Evolutionary conservation across 1,140 invertebrate genomes (phyloP).

Genomic region (Hypsibius dujardini): DNA sequence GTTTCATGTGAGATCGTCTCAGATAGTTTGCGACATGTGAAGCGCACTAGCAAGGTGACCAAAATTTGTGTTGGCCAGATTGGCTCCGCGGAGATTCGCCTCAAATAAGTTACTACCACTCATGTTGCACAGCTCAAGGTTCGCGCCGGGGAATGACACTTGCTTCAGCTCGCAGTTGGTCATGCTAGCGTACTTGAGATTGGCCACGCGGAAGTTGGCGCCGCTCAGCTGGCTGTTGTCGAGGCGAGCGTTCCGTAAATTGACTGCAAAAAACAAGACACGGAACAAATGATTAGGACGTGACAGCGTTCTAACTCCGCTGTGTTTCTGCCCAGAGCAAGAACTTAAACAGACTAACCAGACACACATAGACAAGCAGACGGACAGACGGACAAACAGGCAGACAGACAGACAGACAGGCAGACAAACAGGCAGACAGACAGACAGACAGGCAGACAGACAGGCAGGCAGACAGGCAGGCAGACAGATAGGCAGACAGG

Average conservation of each 20-base stretch:
- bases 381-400: too few relatives aligned
- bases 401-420: too few relatives aligned
- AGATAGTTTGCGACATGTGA: background rate
- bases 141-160: slow-evolving; percentile 3
- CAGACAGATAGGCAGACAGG: too few relatives aligned
- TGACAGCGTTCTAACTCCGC: too few relatives aligned
- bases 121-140: background rate
- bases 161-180: slow-evolving; percentile 1
- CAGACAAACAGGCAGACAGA: too few relatives aligned
- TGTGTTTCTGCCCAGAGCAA: too few relatives aligned
- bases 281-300: too few relatives aligned
- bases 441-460: too few relatives aligned
- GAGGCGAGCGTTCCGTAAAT: background rate
- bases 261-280: background rate
- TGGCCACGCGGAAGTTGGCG: background rate
- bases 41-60: background rate
- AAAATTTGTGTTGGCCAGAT: slow-evolving; percentile 1
- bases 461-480: too few relatives aligned
- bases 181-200: slow-evolving; percentile 1
- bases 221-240: slow-evolving; percentile 8
- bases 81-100: slow-evolving; percentile 4
- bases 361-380: too few relatives aligned
- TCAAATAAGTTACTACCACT: background rate
- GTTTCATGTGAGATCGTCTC: too few relatives aligned
- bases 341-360: too few relatives aligned